Evolutionary conservation across 2,113 vertebrate species (phyloP), one percentile per base, ranked within the genome.

Genomic region (Lynx canadensis): DNA sequence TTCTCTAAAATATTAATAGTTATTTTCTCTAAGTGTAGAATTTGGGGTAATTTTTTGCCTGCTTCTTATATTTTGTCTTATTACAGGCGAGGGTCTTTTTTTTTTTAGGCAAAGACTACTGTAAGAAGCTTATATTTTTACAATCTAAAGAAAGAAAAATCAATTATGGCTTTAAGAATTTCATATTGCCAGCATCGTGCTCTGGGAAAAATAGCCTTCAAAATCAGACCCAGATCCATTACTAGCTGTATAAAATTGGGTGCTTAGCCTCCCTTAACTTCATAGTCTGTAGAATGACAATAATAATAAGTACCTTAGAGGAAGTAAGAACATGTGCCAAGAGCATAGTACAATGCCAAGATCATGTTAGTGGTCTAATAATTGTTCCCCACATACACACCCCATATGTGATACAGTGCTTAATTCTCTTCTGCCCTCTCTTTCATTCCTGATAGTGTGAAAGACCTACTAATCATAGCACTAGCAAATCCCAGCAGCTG

Each of bases 81-180:
- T 63, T 84, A 74, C 33, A 81, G 48, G 21, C 74, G 48, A 73
- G 57, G 57, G 19, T 45, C 45, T 45, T 45, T 45, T 45, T 45
- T 66, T 63, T 66, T n/a, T 41, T 12, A 19, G 25, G 14, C 21
- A 33, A 27, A 33, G 16, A 29, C 4, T 83, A 60, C 16, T 79
- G 29, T 25, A 33, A 93, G 63, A 83, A 73, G 45, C 74, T 93
- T 55, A 14, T 15, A 82, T 13, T 86, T 86, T 60, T 86, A 55
- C 93, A 93, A 94, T 80, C 19, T 87, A 89, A 96, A 92, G 52
- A 91, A 80, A 78, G 83, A 21, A 52, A 84, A 78, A 50, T 57
- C 31, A 89, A 23, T 69, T 36, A 15, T 65, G 52, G 15, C 78
- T 85, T 91, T 38, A 48, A 76, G 45, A 48, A n/a, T 85, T 74